These are phyloP conservation scores for Cephus spinipes DNA, from an alignment of 2,888 invertebrate species.

Conservation along the genomic window DNA sequence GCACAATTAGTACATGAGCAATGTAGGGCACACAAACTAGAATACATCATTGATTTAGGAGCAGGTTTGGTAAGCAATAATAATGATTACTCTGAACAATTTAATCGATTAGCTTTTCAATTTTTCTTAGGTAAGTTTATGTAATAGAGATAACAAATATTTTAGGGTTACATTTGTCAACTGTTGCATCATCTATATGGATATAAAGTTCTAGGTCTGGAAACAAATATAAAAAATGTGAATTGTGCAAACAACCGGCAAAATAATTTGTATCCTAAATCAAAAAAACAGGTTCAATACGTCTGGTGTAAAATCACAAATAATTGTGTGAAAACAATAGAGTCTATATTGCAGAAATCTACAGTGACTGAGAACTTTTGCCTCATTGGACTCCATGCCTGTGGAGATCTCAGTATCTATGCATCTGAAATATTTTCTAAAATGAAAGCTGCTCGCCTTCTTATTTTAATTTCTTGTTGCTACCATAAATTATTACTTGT, in stretches of 20 bases:
- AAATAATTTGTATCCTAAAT: conserved; percentile 69
- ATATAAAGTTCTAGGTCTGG: conserved; percentile 76
- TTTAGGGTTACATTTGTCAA: conserved; percentile 81
- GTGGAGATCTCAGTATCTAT: conserved; percentile 80
- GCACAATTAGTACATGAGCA: conserved; percentile 70
- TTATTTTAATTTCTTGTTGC: conserved; percentile 83
- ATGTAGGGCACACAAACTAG: conserved; percentile 67
- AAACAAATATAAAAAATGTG: conserved; percentile 72
- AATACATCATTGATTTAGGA: conserved; percentile 78
- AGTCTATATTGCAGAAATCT: conserved; percentile 64
- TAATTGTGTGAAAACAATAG: conserved; percentile 68
- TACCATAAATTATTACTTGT: conserved; percentile 76
- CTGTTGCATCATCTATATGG: conserved; percentile 72
- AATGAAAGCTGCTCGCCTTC: conserved; percentile 69
- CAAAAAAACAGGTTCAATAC: conserved; percentile 71
- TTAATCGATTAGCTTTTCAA: conserved; percentile 1
- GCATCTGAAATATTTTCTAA: conserved; percentile 76
- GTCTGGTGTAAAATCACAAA: conserved; percentile 70
- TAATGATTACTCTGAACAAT: conserved; percentile 10
- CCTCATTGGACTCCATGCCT: conserved; percentile 80
- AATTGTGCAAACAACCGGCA: conserved; percentile 72
- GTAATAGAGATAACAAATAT: conserved; percentile 27
- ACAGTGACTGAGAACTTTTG: conserved; percentile 59
- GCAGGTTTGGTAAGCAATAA: conserved; percentile 75
- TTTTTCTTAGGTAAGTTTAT: conserved; percentile 5